A percentile compares a stretch with the other conserved stretches of the same genome.
Conservation (phyloP, 2,797 vertebrate species). For the Buphagus erythrorhynchus region DNA sequence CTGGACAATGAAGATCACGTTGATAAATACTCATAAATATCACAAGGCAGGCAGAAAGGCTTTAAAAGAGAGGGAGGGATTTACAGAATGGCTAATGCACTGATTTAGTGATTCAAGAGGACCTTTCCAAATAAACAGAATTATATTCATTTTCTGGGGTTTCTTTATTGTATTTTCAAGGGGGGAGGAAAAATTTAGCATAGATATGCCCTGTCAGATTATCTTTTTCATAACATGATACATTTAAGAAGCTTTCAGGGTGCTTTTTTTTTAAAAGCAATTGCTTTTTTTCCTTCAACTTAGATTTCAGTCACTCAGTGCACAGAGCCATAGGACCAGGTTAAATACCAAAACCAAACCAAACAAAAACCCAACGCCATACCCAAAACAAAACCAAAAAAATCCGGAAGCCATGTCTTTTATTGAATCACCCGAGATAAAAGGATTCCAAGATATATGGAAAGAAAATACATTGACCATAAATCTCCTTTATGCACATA, state of each 20-base stretch:
- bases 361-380: not conserved
- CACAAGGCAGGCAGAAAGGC: not conserved
- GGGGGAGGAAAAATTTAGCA: not conserved
- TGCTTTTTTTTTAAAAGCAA: not conserved
- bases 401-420: constrained; percentile 48
- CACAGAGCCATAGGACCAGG: not conserved
- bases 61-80: not conserved
- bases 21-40: constrained; percentile 16
- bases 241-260: not conserved
- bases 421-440: constrained; percentile 36
- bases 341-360: not conserved
- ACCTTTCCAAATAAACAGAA: not conserved
- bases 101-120: not conserved
- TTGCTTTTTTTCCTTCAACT: not conserved
- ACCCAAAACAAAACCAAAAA: constrained; percentile 28
- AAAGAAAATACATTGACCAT: constrained; percentile 43
- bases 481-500: constrained; percentile 52
- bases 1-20: not conserved
- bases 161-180: not conserved
- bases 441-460: constrained; percentile 42
- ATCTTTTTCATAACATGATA: constrained; percentile 7
- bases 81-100: not conserved
- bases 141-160: not conserved
- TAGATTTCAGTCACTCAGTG: not conserved
- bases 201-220: not conserved